These are phyloP conservation scores for Fulica atra DNA, from an alignment of 2,113 vertebrate species.

Conservation along the genomic window DNA sequence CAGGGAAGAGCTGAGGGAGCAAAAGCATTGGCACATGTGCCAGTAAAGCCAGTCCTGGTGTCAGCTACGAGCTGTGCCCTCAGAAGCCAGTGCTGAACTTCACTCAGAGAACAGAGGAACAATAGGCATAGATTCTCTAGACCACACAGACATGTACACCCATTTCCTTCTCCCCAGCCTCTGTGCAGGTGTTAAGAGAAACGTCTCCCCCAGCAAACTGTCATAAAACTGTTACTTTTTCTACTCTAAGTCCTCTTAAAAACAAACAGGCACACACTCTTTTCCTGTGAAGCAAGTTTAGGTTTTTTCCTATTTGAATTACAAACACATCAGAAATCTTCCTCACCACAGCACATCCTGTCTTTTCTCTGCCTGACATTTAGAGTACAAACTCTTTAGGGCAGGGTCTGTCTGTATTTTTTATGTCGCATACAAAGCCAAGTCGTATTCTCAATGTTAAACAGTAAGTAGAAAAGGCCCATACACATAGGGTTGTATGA, in stretches of 20 bases:
- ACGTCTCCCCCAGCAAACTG: slow-evolving; percentile 42
- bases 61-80: not conserved
- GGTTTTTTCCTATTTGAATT: slow-evolving; percentile 30
- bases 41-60: not conserved
- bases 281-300: slow-evolving; percentile 50
- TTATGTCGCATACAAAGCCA: not conserved
- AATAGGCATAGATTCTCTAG: not conserved
- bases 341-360: slow-evolving; percentile 49
- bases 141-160: not conserved
- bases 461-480: not conserved
- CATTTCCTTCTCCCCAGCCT: slow-evolving; percentile 7
- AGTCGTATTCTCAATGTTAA: not conserved
- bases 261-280: not conserved
- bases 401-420: slow-evolving; percentile 15
- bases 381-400: slow-evolving; percentile 43
- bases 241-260: slow-evolving; percentile 1
- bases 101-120: not conserved
- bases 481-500: not conserved
- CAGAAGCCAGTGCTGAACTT: not conserved
- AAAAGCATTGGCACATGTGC: not conserved
- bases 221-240: slow-evolving; percentile 45
- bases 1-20: not conserved
- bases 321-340: slow-evolving; percentile 51
- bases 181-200: slow-evolving; percentile 41
- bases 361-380: slow-evolving; percentile 62